Evolutionary conservation across 1,140 invertebrate species (phyloP), one percentile per base, ranked within the genome.

Genomic region (Radopholus similis): DNA sequence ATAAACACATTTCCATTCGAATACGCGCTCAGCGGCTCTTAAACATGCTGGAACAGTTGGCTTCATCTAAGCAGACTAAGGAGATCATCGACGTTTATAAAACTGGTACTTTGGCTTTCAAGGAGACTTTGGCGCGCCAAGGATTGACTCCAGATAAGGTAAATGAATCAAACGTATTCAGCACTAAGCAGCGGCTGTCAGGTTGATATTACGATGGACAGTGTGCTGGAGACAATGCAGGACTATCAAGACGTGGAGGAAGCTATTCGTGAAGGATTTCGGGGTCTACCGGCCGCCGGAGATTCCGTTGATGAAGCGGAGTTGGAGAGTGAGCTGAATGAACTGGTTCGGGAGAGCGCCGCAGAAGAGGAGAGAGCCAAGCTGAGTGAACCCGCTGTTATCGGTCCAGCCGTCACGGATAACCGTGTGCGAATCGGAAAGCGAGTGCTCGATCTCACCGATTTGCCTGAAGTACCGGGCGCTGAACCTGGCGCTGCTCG

Each of bases 11-110:
- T 42, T n/a, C 5, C 30, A 64, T 18, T 23, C n/a, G n/a, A n/a
- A n/a, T n/a, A n/a, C n/a, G n/a, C n/a, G n/a, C n/a, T n/a, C n/a
- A 68, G 13, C 66, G 63, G 23, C 66, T 80, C 30, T 44, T 70
- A n/a, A 53, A 44, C 2, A 81, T 80, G 70, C 56, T 80, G 6
- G 68, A 82, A 21, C 76, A 82, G 44, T 54, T 80, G 38, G 65
- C 73, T 11, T 21, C 64, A 5, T 73, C 64, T 13, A 82, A 81
- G 56, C 77, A 83, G 32, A 76, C 77, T n/a, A 75, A 62, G 21
- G 77, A 80, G 42, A 72, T 80, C 37, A 18, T 80, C 26, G 73
- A 77, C 8, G 76, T 78, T 4, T 82, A 82, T 47, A 64, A 70
- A 35, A 53, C 64, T 15, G 74, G 80, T 8, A 74, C 77, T 13